Percentiles rank a stretch among this genome's conserved stretches.
phyloP scores from a whole-genome alignment of 1,140 invertebrate genomes.

The Cryptotermes secundus region DNA sequence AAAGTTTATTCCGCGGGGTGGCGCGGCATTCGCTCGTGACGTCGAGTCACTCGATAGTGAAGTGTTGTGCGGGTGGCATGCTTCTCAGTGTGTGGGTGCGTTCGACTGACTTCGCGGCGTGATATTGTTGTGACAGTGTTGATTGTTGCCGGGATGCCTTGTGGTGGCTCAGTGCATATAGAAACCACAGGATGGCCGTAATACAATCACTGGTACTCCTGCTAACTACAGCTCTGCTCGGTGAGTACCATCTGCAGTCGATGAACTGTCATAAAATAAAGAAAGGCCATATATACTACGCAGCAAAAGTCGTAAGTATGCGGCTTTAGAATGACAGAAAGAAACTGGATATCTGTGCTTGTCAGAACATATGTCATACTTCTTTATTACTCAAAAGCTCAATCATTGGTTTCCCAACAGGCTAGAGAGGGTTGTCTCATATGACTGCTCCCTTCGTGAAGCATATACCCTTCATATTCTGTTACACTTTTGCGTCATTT shows the following conservation, averaged over 20 bases:
- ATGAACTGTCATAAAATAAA: no score
- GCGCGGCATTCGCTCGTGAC: not conserved
- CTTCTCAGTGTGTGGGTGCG: not conserved
- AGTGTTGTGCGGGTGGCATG: conserved; percentile 1
- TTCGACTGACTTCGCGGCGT: not conserved
- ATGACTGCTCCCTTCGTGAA: no score
- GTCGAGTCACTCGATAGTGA: not conserved
- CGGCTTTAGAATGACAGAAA: no score
- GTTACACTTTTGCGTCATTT: no score
- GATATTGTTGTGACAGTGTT: not conserved
- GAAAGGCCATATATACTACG: no score
- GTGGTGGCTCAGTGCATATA: not conserved
- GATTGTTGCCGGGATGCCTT: not conserved
- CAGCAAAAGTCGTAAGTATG: no score
- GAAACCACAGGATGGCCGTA: not conserved
- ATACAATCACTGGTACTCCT: not conserved
- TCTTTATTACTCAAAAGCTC: no score
- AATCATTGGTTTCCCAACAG: no score
- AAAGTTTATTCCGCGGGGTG: not conserved
- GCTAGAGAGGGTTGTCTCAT: no score
- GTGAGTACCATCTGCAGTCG: not conserved
- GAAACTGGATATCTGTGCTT: no score
- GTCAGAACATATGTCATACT: no score
- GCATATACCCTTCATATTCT: no score
- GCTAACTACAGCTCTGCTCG: not conserved